Base-by-base conservation (phyloP, 2,113 vertebrate species). In the Paradoxurus hermaphroditus region DNA sequence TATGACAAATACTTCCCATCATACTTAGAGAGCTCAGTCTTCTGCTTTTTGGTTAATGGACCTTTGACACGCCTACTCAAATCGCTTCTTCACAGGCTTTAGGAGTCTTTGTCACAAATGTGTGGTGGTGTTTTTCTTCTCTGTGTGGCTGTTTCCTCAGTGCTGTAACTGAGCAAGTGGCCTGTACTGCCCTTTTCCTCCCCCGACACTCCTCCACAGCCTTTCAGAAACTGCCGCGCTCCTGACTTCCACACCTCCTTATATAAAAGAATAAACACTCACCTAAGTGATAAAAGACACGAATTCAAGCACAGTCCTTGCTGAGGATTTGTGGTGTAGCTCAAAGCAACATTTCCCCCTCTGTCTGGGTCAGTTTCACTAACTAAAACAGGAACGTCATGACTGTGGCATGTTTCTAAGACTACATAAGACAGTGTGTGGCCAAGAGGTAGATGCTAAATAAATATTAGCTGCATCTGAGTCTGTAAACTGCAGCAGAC, bases 1-100 rank as follows among this genome's bases (percentile, higher is more conserved):
- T 75, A 90, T 96, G 97, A 96, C 97, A 97, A 96, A 96, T 91
- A 84, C 86, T 92, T 92, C 86, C 92, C 31, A 2, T 95, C 81
- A 90, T 41, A 82, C 86, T 46, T 36, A 44, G 44, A 90, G 90
- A 96, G 79, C 68, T 10, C 11, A 67, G 59, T 84, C 81, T 85
- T 89, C 34, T 92, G 96, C 65, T 68, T 59, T 87, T 85, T 63
- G 65, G 63, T 96, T 97, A 98, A 96, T 97, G 94, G 88, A 77
- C 82, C 94, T 97, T 96, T 95, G 92, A 97, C 4, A 0, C 0
- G 7, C 86, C 93, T 72, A 68, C 75, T 97, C 73, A 78, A 82
- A 95, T 75, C 59, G 34, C 79, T 77, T 95, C 91, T 93, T 95
- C 49, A 29, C 49, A 78, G 83, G 73, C 73, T 56, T 88, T 70